These are phyloP conservation scores for Cryptoprocta ferox DNA, from an alignment of 2,797 vertebrate species.

Conservation along the genomic window DNA sequence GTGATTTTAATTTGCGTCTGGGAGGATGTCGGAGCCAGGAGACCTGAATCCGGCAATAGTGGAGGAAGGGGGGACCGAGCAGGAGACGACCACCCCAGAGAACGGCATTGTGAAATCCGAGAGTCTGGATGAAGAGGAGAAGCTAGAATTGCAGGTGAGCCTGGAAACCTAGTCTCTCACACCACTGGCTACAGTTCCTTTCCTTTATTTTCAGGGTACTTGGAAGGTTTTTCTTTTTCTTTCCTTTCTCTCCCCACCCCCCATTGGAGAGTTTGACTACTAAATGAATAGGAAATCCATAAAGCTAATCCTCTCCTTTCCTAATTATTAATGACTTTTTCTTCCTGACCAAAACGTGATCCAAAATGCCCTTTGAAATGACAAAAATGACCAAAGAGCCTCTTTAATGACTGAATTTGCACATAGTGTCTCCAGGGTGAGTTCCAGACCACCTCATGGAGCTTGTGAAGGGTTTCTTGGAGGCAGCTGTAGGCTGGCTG, in stretches of 20 bases:
- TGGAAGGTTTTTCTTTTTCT: neutral
- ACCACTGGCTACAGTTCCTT: fast-evolving
- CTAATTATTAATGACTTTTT: neutral
- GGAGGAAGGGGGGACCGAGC: slow-evolving; percentile 84
- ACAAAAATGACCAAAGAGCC: neutral
- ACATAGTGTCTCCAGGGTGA: neutral
- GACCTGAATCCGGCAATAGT: slow-evolving; percentile 85
- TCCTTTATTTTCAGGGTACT: neutral
- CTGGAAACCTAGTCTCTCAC: neutral
- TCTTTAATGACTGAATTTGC: neutral
- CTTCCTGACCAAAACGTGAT: neutral
- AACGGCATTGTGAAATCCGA: slow-evolving; percentile 87
- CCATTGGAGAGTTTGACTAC: neutral
- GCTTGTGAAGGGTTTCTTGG: neutral
- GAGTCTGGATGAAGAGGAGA: slow-evolving; percentile 88
- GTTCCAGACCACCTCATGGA: neutral
- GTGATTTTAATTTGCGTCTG: slow-evolving; percentile 85
- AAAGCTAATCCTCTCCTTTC: neutral
- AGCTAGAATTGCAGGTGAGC: slow-evolving; percentile 87
- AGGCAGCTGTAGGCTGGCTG: neutral
- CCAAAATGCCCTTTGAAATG: neutral
- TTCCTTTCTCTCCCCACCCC: neutral
- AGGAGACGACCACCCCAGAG: slow-evolving; percentile 81
- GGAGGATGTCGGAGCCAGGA: slow-evolving; percentile 92
- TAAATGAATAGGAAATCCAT: neutral